These are phyloP conservation scores for Drosophila leontia DNA, from an alignment of 1,140 invertebrate species.

Conservation along the genomic window DNA sequence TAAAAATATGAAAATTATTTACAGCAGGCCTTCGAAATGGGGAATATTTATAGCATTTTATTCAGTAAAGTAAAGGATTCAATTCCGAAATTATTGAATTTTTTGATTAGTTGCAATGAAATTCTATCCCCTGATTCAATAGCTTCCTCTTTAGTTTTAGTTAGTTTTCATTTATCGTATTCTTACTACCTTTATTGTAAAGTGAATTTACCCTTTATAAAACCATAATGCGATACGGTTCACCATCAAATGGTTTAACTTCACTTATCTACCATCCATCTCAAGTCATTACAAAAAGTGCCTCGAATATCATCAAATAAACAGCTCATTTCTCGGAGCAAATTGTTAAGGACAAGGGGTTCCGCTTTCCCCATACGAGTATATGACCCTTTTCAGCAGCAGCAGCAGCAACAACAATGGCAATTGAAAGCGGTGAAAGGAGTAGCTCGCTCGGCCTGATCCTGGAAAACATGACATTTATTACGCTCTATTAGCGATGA, in stretches of 20 bases:
- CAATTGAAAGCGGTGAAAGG: constrained; percentile 48
- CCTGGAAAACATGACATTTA: constrained; percentile 79
- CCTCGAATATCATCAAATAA: constrained; percentile 59
- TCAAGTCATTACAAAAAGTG: constrained; percentile 39
- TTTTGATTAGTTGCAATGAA: no score
- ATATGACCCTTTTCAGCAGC: constrained; percentile 39
- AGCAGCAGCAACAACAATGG: constrained; percentile 33
- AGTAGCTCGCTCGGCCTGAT: constrained; percentile 51
- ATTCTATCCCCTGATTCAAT: no score
- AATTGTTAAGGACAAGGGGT: constrained; percentile 46
- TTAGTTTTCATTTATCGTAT: not conserved
- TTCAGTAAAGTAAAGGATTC: no score
- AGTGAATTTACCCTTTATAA: not conserved
- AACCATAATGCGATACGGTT: not conserved
- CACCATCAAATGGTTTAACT: constrained; percentile 11
- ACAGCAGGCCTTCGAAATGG: not conserved
- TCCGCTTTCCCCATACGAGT: constrained; percentile 26
- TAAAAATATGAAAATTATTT: constrained; percentile 7
- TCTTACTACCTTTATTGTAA: not conserved
- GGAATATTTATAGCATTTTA: not conserved
- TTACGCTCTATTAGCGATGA: constrained; percentile 79
- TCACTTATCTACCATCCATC: constrained; percentile 56
- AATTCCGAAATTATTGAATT: no score
- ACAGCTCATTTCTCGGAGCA: constrained; percentile 59
- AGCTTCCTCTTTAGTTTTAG: not conserved